Evolutionary conservation across 2,888 invertebrate species (phyloP), one percentile per base, ranked within the genome.

Genomic region (Eupithecia inturbata): DNA sequence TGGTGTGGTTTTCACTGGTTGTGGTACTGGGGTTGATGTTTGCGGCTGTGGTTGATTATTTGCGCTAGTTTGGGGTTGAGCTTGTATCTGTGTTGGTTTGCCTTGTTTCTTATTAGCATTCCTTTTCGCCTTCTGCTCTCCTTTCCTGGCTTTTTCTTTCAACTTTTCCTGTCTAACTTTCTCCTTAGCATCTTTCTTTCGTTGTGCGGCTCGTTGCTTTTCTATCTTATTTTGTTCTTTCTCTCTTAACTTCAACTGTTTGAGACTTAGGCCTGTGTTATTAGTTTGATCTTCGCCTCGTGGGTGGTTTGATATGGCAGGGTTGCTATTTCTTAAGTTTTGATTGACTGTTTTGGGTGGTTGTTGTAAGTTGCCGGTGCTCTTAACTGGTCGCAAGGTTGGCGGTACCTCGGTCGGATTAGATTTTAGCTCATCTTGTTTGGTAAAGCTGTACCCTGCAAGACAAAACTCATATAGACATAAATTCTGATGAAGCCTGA

Each of bases 161-260:
- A 87, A 45, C 76, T 90, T 89, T 63, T 89, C 88, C 75, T 86
- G 83, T 78, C 84, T 88, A n/a, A 84, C 83, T 81, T 84, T 81
- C 67, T 87, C 86, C 69, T 87, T 81, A 16, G 84, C 83, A 39
- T 83, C 75, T 73, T 87, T 88, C 71, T 88, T 87, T 70, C 87
- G 87, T 76, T 88, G 88, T 0, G 72, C 70, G 68, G 84, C 33
- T 68, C 83, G 80, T 76, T 88, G 86, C 78, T 91, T 92, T 19
- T 92, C 90, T n/a, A 85, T 14, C 74, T 85, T 88, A 69, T 86
- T 88, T 72, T 89, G 86, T 73, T 89, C 89, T 70, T 87, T 89
- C 49, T 86, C 78, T 71, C 86, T 81, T 1, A 33, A 68, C n/a
- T 77, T 79, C 1, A 73, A 22, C 16, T 79, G 81, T 78, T 86